Base-by-base conservation (phyloP, 2,113 vertebrate species). In the Cichladusa arquata region DNA sequence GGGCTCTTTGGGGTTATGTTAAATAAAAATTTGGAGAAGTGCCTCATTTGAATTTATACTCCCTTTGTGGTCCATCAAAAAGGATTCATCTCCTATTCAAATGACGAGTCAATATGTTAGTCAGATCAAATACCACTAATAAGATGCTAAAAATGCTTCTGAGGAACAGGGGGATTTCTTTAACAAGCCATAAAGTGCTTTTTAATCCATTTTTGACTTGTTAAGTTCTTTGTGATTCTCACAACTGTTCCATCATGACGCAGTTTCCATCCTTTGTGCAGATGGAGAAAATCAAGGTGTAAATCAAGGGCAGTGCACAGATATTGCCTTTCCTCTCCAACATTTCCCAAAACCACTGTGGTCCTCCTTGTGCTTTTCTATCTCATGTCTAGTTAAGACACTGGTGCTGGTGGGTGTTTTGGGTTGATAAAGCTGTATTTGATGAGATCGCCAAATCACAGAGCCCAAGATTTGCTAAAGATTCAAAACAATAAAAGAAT, bases 201-300 rank as follows among this genome's bases (percentile, higher is more conserved):
- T 98, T 97, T 97, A 97, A 98, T 98, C 97, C 97, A 96, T 97
- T 98, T 98, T 94, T 97, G 95, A 97, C 96, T 96, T 97, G 97
- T 97, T 97, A 97, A 97, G 91, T 95, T 96, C 92, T 91, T 96
- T 96, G 89, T 66, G 83, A 96, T 97, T 97, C 94, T 96, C 90
- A 94, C 74, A 95, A 97, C 93, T 95, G 77, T 91, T 97, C 86
- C 92, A 58, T 91, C 86, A 20, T 97, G 91, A 95, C 70, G 74
- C 93, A 93, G 70, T 96, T 97, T 96, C 95, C 92, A 87, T 94
- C 76, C 69, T 97, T 95, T 85, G 79, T 89, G 90, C 94, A 81
- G 86, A 96, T 94, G 94, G 74, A 84, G 71, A 66, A 94, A 95
- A 93, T 96, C 88, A 94, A 96, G 93, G 88, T 95, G 94, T 93